Conservation (phyloP, 1,140 invertebrate genomes). For the Drosophila gunungcola region DNA sequence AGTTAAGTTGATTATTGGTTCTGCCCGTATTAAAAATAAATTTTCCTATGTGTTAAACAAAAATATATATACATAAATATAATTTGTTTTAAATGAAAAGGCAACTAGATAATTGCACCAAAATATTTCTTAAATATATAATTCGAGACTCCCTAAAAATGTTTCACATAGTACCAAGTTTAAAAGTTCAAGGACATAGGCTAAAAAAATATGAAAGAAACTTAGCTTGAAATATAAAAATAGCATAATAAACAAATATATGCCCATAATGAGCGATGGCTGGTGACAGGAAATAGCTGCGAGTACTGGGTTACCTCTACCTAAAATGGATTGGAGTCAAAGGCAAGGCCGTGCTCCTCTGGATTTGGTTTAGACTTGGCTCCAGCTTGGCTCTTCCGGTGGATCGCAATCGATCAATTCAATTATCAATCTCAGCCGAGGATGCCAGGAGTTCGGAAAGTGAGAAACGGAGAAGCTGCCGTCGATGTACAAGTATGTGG, state of each 20-base stretch:
- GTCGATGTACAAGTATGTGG: constrained; percentile 58
- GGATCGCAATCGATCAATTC: constrained; percentile 43
- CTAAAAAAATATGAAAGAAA: too few species aligned
- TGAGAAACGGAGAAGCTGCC: constrained; percentile 1
- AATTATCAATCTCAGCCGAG: constrained; percentile 16
- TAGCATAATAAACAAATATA: not conserved
- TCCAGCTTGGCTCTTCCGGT: not conserved
- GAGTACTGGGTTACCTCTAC: constrained; percentile 20
- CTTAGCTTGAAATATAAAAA: not conserved
- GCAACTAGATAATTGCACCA: too few species aligned
- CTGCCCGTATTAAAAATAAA: too few species aligned
- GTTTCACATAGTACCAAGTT: too few species aligned
- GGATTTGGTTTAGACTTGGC: too few species aligned
- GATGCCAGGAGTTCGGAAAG: constrained; percentile 8
- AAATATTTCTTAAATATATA: too few species aligned
- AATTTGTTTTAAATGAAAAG: too few species aligned
- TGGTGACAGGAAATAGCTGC: not conserved
- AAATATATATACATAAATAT: too few species aligned
- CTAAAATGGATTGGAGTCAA: constrained; percentile 31
- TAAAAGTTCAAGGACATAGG: too few species aligned
- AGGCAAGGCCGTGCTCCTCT: not conserved
- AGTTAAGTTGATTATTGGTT: too few species aligned
- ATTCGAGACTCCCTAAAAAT: too few species aligned
- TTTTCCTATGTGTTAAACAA: too few species aligned
- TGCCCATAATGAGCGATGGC: constrained; percentile 5